phyloP scores from a whole-genome alignment of 2,113 vertebrate species.

The Marmota flaviventris region DNA sequence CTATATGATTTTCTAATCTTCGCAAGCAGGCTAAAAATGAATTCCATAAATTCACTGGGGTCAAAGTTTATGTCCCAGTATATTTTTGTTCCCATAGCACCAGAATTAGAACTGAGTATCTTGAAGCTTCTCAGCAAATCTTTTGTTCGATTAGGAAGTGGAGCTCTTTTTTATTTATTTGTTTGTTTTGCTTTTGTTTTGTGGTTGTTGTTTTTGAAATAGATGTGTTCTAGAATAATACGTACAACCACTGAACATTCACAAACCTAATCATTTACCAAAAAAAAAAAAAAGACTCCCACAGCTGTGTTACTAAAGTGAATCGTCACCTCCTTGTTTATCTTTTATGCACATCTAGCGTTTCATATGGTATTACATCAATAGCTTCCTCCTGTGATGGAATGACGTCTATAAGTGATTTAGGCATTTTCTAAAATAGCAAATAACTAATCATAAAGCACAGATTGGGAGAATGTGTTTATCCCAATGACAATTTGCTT shows the following conservation, averaged over 20 bases:
- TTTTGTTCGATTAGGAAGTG: background rate
- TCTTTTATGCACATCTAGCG: fast-evolving
- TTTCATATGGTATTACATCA: fast-evolving
- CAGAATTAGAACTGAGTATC: background rate
- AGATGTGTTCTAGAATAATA: background rate
- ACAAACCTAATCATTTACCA: background rate
- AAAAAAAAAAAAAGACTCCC: background rate
- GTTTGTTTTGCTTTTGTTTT: background rate
- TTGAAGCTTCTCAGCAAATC: background rate
- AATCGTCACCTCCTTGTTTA: background rate
- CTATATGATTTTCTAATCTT: background rate
- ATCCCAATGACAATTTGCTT: background rate
- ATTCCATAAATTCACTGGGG: background rate
- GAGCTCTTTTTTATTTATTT: background rate
- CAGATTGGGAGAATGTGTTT: background rate
- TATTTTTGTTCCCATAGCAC: background rate
- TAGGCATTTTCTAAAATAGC: background rate
- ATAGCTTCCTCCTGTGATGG: background rate
- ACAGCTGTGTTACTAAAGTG: background rate
- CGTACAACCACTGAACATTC: background rate
- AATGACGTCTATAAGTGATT: background rate
- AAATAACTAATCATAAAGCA: background rate
- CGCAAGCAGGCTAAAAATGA: conserved; percentile 10
- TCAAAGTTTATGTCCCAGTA: background rate
- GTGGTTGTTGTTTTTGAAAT: background rate